phyloP scores from a whole-genome alignment of 2,888 invertebrate species.

The Dicranocentrus wangi region DNA sequence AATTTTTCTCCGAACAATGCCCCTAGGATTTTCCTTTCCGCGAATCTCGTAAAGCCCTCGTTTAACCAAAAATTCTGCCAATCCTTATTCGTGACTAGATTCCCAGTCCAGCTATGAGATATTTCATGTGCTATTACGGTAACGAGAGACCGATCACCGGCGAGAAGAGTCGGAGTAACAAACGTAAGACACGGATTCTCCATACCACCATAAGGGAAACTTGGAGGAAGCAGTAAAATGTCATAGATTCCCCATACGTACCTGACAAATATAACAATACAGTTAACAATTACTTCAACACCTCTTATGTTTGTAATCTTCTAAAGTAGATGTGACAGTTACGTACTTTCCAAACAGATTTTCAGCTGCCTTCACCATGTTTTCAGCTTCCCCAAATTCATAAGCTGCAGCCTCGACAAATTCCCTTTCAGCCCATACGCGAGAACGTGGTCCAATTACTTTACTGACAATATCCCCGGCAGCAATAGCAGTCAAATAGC shows the following conservation, averaged over 20 bases:
- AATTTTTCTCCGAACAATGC: conserved; percentile 80
- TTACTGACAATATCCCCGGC: conserved; percentile 86
- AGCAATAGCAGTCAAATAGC: conserved; percentile 92
- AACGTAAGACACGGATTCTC: conserved; percentile 98
- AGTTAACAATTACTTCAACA: too few species aligned
- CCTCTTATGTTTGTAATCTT: too few species aligned
- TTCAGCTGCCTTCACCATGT: conserved; percentile 87
- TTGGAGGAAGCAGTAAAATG: conserved; percentile 90
- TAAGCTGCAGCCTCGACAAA: conserved; percentile 87
- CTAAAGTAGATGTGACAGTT: neutral
- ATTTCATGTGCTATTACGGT: conserved; percentile 96
- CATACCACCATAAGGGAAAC: conserved; percentile 97
- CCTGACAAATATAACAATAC: conserved; percentile 74
- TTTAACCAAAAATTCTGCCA: conserved; percentile 98
- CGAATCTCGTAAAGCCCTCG: conserved; percentile 94
- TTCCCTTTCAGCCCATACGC: conserved; percentile 92
- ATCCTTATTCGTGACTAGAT: conserved; percentile 92
- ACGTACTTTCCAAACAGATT: conserved; percentile 81
- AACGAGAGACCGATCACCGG: conserved; percentile 92
- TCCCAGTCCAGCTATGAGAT: conserved; percentile 96
- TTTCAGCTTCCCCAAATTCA: conserved; percentile 92
- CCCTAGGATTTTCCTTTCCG: conserved; percentile 89
- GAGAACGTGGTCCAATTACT: conserved; percentile 85
- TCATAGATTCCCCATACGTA: conserved; percentile 81
- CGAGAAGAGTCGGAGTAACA: conserved; percentile 92